Percentiles rank a stretch among this genome's conserved stretches.
phyloP scores from a whole-genome alignment of 2,113 vertebrate species.

The Eonycteris spelaea region DNA sequence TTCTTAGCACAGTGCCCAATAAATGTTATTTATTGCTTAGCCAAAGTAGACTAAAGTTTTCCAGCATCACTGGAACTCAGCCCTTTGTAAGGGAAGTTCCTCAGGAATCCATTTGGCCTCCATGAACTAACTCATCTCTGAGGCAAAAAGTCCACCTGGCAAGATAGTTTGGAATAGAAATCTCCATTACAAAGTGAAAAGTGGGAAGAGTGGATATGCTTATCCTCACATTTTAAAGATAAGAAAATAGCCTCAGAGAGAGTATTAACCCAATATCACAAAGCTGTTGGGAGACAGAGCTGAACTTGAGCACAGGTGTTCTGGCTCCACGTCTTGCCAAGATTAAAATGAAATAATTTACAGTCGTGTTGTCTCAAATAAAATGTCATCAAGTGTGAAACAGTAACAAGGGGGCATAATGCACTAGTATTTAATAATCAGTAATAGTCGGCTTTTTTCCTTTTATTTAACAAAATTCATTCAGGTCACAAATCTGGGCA shows the following conservation, averaged over 20 bases:
- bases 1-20: background rate
- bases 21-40: background rate
- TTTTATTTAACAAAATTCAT: background rate
- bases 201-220: background rate
- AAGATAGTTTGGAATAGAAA: background rate
- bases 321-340: background rate
- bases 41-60: background rate
- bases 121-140: background rate
- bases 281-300: background rate
- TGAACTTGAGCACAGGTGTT: background rate
- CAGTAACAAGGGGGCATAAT: background rate
- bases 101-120: background rate
- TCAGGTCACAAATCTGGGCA: background rate
- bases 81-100: background rate
- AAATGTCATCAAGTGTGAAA: background rate
- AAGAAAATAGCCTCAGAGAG: background rate
- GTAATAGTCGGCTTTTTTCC: background rate
- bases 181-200: background rate
- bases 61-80: background rate
- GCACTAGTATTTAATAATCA: background rate
- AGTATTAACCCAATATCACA: background rate
- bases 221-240: background rate
- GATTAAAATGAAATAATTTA: background rate
- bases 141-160: background rate
- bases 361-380: background rate